Base-by-base conservation (phyloP, 2,797 vertebrate species). In the Urosaurus nigricauda region DNA sequence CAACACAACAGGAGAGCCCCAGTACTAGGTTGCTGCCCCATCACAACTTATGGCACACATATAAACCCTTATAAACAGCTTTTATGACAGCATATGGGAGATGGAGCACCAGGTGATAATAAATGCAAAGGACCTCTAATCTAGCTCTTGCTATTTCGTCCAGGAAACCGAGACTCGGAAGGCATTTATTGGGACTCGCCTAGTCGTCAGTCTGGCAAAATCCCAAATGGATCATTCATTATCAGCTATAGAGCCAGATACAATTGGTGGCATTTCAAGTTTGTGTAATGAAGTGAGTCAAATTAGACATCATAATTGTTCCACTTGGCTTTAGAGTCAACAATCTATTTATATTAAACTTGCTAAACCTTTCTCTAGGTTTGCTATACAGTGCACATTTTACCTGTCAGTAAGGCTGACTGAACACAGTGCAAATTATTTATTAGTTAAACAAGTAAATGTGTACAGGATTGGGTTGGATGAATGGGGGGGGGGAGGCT, bases 51-150 rank as follows among this genome's bases (percentile, higher is more conserved):
- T 86, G 73, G 71, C 84, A 83, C 26, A 78, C 74, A 21, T 79
- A 78, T 71, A 65, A 77, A 82, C 63, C 53, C 60, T 70, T 71
- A 83, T 88, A 88, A 91, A 86, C 63, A 35, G 14, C 17, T 83
- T 95, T 95, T 94, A 96, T 94, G 92, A 85, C 94, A 91, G 94
- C 95, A 96, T 95, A 95, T 96, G 95, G 95, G 83, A 95, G 93
- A 95, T 92, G 92, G 81, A 58, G n/a, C 32, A 60, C 43, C 70
- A 87, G 81, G 65, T 80, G 80, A 86, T 87, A 86, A 40, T 88
- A 92, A 86, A 88, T 85, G 80, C 88, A 85, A 89, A 17, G 4
- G 74, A 89, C 94, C n/a, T 47, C 79, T 79, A 88, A 89, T 88
- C 79, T 88, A 60, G 32, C 29, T 83, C 79, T 78, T 56, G n/a